phyloP scores from a whole-genome alignment of 2,888 invertebrate species.

The Melinaea menophilus region DNA sequence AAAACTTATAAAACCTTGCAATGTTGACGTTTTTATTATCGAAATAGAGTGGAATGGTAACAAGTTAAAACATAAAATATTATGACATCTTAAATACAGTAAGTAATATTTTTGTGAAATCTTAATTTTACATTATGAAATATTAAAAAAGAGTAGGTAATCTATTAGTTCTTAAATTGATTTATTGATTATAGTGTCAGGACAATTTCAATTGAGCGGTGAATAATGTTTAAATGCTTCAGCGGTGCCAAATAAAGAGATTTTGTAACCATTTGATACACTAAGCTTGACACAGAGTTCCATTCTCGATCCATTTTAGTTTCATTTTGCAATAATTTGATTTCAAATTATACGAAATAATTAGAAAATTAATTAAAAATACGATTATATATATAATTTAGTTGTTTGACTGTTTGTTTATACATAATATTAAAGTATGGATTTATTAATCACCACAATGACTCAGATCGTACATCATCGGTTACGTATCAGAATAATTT shows the following conservation, averaged over 20 bases:
- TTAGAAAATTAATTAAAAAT: no score
- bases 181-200: neutral
- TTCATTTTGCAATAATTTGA: neutral
- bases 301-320: neutral
- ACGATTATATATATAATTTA: no score
- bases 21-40: slow-evolving; percentile 14
- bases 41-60: slow-evolving; percentile 8
- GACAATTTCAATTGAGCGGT: neutral
- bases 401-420: no score
- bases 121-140: no score
- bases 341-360: neutral
- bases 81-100: no score
- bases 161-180: no score
- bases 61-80: neutral
- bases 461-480: no score
- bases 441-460: no score
- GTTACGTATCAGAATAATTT: no score
- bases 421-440: no score
- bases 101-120: no score
- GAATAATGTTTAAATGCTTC: neutral
- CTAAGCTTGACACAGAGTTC: neutral
- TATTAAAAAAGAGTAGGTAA: no score
- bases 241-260: slow-evolving; percentile 2
- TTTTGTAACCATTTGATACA: neutral
- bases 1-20: slow-evolving; percentile 12